Percentiles rank a stretch among this genome's conserved stretches.
Conservation (phyloP, 2,797 vertebrate genomes). For the Spinibarbus caldwelli region DNA sequence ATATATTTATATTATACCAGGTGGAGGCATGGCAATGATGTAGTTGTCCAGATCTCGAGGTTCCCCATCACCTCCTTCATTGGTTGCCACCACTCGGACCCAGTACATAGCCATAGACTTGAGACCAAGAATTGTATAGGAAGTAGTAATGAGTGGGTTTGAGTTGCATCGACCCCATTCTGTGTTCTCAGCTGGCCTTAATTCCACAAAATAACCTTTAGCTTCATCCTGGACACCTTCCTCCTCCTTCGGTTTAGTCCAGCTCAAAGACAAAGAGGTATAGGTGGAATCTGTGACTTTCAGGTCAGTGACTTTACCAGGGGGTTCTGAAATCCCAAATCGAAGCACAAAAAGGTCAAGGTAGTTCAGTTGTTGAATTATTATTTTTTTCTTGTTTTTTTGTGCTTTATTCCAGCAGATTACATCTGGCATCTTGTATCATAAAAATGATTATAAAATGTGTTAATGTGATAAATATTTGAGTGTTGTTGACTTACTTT, state of each 20-base stretch:
- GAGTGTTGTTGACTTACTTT: slow-evolving; percentile 74
- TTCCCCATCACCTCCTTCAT: slow-evolving; percentile 79
- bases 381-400: not conserved
- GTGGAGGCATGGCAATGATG: slow-evolving; percentile 72
- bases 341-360: slow-evolving; percentile 42
- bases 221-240: slow-evolving; percentile 77
- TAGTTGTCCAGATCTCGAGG: slow-evolving; percentile 76
- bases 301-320: slow-evolving; percentile 82
- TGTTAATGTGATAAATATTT: not conserved
- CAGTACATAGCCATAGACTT: slow-evolving; percentile 80
- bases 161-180: slow-evolving; percentile 83
- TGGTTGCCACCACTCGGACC: slow-evolving; percentile 81
- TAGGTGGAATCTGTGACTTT: slow-evolving; percentile 82
- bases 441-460: not conserved
- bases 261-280: slow-evolving; percentile 81
- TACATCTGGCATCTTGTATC: not conserved
- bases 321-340: slow-evolving; percentile 74
- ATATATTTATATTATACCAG: slow-evolving; percentile 72
- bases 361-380: not conserved
- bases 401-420: not conserved
- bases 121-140: slow-evolving; percentile 82
- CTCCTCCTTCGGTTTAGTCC: slow-evolving; percentile 79
- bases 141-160: slow-evolving; percentile 71
- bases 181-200: slow-evolving; percentile 75
- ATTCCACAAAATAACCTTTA: slow-evolving; percentile 86